Evolutionary conservation across 2,113 vertebrate species (phyloP).

Genomic region (Callorhinus ursinus): DNA sequence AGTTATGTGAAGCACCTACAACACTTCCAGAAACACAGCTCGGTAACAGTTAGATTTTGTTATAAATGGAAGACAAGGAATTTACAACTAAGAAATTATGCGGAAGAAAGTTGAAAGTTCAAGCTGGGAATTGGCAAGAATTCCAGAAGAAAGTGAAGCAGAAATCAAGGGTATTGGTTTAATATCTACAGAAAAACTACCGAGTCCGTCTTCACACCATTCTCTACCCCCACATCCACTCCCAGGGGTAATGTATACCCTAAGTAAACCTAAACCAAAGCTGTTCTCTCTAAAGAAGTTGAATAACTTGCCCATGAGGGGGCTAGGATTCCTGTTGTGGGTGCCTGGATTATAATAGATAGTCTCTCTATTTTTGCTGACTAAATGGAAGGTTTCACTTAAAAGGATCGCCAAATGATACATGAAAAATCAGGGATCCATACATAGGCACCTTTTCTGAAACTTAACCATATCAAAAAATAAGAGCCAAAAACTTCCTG

Average conservation of each 20-base stretch:
- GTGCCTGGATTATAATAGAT: no score
- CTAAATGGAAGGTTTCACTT: not conserved
- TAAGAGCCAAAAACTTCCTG: not conserved
- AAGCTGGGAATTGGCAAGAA: not conserved
- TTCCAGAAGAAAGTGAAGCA: not conserved
- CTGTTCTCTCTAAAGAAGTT: not conserved
- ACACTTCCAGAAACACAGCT: not conserved
- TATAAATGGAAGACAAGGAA: constrained; percentile 23
- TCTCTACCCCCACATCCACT: not conserved
- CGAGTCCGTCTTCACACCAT: not conserved
- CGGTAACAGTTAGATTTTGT: not conserved
- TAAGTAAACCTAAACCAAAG: not conserved
- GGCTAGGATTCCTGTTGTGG: not conserved
- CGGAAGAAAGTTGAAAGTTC: not conserved
- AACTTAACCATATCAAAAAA: not conserved
- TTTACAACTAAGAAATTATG: not conserved
- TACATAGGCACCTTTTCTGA: not conserved
- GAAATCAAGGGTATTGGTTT: not conserved
- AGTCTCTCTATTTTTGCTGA: not conserved
- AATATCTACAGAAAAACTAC: not conserved
- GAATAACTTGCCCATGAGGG: not conserved
- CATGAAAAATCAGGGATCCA: not conserved
- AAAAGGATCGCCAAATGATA: not conserved
- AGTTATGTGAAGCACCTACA: not conserved
- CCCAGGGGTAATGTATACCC: rapidly evolving